Base-by-base conservation (phyloP, 1,140 invertebrate genomes). In the Delia radicum region DNA sequence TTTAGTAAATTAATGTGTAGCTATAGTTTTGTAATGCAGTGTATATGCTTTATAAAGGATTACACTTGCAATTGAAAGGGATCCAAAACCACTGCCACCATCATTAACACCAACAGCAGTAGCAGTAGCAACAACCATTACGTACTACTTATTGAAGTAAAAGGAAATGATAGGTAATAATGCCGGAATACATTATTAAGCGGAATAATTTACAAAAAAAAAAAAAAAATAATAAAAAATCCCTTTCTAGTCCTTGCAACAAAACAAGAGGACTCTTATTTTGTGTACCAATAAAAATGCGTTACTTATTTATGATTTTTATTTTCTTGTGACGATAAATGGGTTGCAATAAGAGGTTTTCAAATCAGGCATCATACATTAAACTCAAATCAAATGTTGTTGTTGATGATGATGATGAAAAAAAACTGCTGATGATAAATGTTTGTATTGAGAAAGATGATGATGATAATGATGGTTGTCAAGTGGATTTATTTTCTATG, bases 121-220 rank as follows among this genome's bases (percentile, higher is more conserved):
- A n/a, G n/a, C n/a, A n/a, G n/a, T n/a, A n/a, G n/a, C n/a, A n/a
- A n/a, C n/a, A n/a, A n/a, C 15, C 37, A 12, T 42, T 42, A 42
- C 10, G 37, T 42, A 6, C 8, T 5, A 2, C 2, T 42, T 42
- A 42, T 42, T 8, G 37, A 8, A 3, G 37, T 42, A 12, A 42
- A 42, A 18, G 61, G 61, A 62, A 62, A 62, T 62, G 61, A 62
- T 62, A 24, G 61, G 62, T 29, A 65, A 65, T 65, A 65, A 65
- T 65, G 28, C 26, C 62, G 63, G 63, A 67, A 67, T 67, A 67
- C 63, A 67, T 67, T 67, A 67, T 67, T 67, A 67, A 67, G 63
- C 63, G 63, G 63, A 67, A 67, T 67, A 67, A 67, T 67, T 67
- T 67, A 67, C 63, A 67, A 27, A 31, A n/a, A n/a, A n/a, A n/a